Conservation (phyloP, 2,113 vertebrate genomes). For the Lophius piscatorius region DNA sequence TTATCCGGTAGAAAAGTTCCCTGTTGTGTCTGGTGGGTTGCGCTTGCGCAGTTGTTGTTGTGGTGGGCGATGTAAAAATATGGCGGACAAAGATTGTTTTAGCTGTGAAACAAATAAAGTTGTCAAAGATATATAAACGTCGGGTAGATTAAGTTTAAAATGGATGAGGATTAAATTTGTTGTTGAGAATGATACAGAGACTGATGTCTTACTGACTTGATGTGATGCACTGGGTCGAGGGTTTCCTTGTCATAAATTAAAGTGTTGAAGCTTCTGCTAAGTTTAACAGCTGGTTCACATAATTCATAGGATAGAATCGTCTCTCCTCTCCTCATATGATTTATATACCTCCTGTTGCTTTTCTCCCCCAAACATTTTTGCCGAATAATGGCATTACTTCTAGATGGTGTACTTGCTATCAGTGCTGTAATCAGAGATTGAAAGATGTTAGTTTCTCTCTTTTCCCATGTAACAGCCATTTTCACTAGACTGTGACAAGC, state of each 20-base stretch:
- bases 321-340: constrained; percentile 19
- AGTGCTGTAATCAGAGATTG: constrained; percentile 61
- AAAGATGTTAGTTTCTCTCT: constrained; percentile 43
- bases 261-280: constrained; percentile 59
- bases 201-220: constrained; percentile 81
- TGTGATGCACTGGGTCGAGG: constrained; percentile 73
- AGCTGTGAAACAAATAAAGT: too few species aligned
- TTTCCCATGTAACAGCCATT: constrained; percentile 52
- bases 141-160: too few species aligned
- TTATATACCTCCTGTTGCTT: background rate
- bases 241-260: constrained; percentile 61
- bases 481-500: constrained; percentile 52
- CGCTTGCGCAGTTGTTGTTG: too few species aligned
- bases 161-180: constrained; percentile 50
- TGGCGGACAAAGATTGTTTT: too few species aligned
- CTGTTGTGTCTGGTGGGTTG: too few species aligned
- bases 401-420: constrained; percentile 46
- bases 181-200: constrained; percentile 64
- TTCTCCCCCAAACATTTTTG: background rate
- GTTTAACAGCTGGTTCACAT: constrained; percentile 66
- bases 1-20: too few species aligned
- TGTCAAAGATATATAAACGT: too few species aligned
- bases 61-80: too few species aligned
- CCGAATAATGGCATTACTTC: constrained; percentile 22
- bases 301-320: too few species aligned